A percentile compares a stretch with the other conserved stretches of the same genome.
These are phyloP conservation scores for Garrulus glandarius DNA, from an alignment of 2,797 vertebrate species.

Conservation along the genomic window DNA sequence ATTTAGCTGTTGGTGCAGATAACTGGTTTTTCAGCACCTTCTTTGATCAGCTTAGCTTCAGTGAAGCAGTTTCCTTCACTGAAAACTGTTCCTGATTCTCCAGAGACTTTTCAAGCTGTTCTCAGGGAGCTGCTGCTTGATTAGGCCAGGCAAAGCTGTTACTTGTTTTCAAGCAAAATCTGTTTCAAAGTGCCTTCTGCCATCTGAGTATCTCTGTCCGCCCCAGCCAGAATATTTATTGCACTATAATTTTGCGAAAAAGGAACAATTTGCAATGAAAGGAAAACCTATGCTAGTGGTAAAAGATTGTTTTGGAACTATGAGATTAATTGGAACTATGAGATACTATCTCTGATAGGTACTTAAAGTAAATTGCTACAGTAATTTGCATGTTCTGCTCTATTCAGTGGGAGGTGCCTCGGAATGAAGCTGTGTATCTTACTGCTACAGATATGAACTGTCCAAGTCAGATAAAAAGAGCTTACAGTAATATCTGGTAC, in stretches of 20 bases:
- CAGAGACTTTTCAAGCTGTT: not conserved
- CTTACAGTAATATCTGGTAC: not conserved
- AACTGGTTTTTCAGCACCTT: not conserved
- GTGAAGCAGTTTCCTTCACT: not conserved
- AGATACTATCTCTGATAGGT: not conserved
- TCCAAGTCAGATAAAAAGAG: not conserved
- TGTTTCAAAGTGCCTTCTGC: not conserved
- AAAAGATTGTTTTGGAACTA: not conserved
- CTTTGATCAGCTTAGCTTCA: not conserved
- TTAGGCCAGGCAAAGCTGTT: not conserved
- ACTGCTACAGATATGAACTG: not conserved
- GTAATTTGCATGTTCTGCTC: not conserved
- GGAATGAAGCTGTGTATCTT: not conserved
- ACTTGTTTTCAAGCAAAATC: not conserved
- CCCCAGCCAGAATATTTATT: not conserved
- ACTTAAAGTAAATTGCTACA: not conserved
- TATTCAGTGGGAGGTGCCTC: conserved; percentile 39
- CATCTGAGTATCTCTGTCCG: not conserved
- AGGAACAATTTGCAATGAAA: not conserved
- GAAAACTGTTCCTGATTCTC: not conserved
- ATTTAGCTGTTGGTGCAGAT: not conserved
- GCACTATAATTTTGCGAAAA: not conserved
- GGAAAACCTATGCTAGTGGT: not conserved
- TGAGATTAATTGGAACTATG: not conserved
- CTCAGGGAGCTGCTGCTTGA: not conserved